Evolutionary conservation across 2,797 vertebrate species (phyloP).

Genomic region (Triplophysa yarkandensis): DNA sequence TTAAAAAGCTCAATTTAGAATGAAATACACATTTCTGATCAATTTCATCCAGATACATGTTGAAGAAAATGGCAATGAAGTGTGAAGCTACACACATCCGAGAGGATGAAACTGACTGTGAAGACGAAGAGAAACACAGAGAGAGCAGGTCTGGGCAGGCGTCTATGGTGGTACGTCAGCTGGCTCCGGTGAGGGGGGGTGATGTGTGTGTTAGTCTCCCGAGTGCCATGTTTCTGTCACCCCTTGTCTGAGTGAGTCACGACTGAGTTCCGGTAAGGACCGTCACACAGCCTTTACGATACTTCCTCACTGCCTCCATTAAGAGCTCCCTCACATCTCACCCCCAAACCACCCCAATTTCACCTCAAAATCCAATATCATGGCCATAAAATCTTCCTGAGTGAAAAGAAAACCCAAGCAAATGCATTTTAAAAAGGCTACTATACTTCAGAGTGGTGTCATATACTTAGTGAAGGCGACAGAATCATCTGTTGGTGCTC

Average conservation of each 20-base stretch:
- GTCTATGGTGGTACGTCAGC: slow-evolving; percentile 43
- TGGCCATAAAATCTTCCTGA: slow-evolving; percentile 11
- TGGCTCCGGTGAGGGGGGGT: slow-evolving; percentile 59
- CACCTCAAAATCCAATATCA: slow-evolving; percentile 35
- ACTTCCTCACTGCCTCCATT: slow-evolving; percentile 56
- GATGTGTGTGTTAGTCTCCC: slow-evolving; percentile 59
- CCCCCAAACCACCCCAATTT: slow-evolving; percentile 37
- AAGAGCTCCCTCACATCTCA: slow-evolving; percentile 51
- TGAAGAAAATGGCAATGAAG: not conserved
- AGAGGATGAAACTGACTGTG: not conserved
- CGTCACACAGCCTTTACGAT: slow-evolving; percentile 53
- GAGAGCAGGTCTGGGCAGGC: slow-evolving; percentile 43
- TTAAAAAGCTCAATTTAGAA: too few relatives aligned
- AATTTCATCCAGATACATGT: not conserved
- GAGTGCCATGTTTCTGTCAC: slow-evolving; percentile 65
- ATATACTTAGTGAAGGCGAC: not conserved
- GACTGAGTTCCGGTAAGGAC: slow-evolving; percentile 60
- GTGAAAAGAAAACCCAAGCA: not conserved
- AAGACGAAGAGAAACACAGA: slow-evolving; percentile 7
- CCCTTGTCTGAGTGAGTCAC: slow-evolving; percentile 63
- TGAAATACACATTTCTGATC: too few relatives aligned
- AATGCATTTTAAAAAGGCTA: slow-evolving; percentile 24
- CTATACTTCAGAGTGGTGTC: slow-evolving; percentile 3
- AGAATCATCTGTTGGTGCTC: not conserved
- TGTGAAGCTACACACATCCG: not conserved